Evolutionary conservation across 2,888 invertebrate genomes (phyloP), one percentile per base, ranked within the genome.

Genomic region (Phyto melanocephala): DNA sequence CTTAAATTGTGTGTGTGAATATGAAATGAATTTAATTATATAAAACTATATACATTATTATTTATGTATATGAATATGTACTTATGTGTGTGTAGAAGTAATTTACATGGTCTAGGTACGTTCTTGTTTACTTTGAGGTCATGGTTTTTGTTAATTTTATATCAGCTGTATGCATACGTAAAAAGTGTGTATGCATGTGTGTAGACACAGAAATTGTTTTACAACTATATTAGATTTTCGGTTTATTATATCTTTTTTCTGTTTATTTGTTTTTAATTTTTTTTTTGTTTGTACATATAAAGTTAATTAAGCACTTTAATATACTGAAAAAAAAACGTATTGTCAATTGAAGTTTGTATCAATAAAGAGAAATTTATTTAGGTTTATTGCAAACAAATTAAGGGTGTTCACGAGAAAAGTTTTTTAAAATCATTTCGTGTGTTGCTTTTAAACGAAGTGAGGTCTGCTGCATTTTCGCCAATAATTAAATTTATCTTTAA

Each of bases 71-170:
- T 28, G 6, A 5, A 5, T 28, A 15, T 63, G 28, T 47, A 2
- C 28, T 24, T 11, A 28, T 15, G 28, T 60, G 10, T 22, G 13
- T 4, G 20, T 63, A 15, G 35, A 15, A 20, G 22, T 42, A 28
- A 15, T 56, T 62, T 54, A 45, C 45, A 71, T 65, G 40, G 62
- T 54, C 33, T 74, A 35, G 24, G 28, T 62, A 54, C 45, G 28
- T 67, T 70, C 17, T 65, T 72, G 72, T 77, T 81, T 81, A 74
- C 68, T 81, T 77, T 77, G 68, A 81, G 81, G 81, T 77, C 72
- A 72, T 81, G 81, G 72, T 62, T 42, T 68, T 28, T 8, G n/a
- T n/a, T 13, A 52, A 37, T 33, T 50, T 28, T 28, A 10, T 13
- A 68, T 68, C 22, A 42, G 7, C 8, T 60, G 50, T 40, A n/a